Conservation (phyloP, 2,113 vertebrate genomes). For the Globicephala melas region DNA sequence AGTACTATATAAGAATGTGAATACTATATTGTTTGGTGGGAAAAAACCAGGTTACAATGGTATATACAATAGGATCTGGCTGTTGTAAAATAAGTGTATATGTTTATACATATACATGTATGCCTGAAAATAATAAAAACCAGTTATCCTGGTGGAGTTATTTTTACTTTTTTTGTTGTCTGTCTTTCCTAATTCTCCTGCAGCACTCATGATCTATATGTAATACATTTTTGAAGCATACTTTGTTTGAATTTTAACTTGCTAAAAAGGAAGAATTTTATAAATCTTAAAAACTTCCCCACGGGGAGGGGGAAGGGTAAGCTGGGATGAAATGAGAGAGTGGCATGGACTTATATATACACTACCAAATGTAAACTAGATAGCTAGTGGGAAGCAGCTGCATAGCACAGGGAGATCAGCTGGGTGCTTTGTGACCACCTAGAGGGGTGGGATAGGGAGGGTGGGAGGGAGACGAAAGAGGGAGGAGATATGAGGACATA, state of each 20-base stretch:
- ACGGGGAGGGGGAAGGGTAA: not conserved
- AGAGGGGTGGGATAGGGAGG: too few species aligned
- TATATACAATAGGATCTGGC: not conserved
- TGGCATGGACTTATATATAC: too few species aligned
- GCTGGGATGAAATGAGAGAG: too few species aligned
- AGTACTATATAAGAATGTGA: not conserved
- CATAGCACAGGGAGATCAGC: too few species aligned
- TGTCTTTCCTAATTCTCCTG: not conserved
- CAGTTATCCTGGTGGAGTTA: not conserved
- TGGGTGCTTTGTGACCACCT: too few species aligned
- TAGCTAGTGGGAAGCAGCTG: too few species aligned
- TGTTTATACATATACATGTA: not conserved
- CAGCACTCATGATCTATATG: not conserved
- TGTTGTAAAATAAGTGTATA: not conserved
- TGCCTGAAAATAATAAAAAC: conserved; percentile 3
- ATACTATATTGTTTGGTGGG: not conserved
- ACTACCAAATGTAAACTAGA: too few species aligned
- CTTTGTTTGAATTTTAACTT: conserved; percentile 12
- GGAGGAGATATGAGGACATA: too few species aligned
- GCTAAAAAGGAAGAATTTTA: not conserved
- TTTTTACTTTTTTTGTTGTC: not conserved
- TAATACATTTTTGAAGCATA: not conserved
- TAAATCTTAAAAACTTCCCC: not conserved
- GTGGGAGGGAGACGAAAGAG: too few species aligned
- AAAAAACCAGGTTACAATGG: not conserved